Base-by-base conservation (phyloP, 2,113 vertebrate genomes). In the Callaeas wilsoni region DNA sequence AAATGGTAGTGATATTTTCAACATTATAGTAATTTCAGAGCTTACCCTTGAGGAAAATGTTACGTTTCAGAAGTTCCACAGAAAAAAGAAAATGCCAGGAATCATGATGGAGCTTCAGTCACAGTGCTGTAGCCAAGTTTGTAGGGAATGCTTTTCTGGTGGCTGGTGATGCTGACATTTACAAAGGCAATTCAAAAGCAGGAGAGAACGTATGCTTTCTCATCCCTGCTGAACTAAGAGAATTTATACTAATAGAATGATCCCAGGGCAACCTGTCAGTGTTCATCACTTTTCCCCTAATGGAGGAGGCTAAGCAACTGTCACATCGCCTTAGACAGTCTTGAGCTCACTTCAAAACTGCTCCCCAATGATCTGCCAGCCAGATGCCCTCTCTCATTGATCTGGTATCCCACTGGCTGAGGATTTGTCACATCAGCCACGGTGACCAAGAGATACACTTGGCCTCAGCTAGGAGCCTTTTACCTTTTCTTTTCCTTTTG, bases 261-360 rank as follows among this genome's bases (percentile, higher is more conserved):
- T 95, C 84, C 88, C 77, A 84, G 81, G 93, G 79, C 85, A 95
- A 84, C 73, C 37, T 82, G 86, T 81, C 80, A 30, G 85, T 57
- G 71, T 95, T 97, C 59, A 87, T 97, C 82, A 89, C 64, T 86
- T 92, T 96, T 53, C 89, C 41, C 84, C 71, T 94, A 47, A 74
- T 67, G 69, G 63, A 95, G 87, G 94, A 84, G 70, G 33, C 78
- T 95, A 50, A 84, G 46, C 69, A 90, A 39, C 87, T 90, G 81
- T 84, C 63, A 50, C 44, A 57, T 89, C 84, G 59, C 65, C 63
- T 87, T 69, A 62, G 39, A 52, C 17, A 74, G 67, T 64, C 69
- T n/a, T 60, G 57, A 90, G n/a, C 62, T 94, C 21, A 1, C 69
- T 70, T 83, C 52, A 65, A 30, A 85, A 80, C 60, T 84, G 50